Conservation (phyloP, 2,797 vertebrate species). For the Poecilia wingei region DNA sequence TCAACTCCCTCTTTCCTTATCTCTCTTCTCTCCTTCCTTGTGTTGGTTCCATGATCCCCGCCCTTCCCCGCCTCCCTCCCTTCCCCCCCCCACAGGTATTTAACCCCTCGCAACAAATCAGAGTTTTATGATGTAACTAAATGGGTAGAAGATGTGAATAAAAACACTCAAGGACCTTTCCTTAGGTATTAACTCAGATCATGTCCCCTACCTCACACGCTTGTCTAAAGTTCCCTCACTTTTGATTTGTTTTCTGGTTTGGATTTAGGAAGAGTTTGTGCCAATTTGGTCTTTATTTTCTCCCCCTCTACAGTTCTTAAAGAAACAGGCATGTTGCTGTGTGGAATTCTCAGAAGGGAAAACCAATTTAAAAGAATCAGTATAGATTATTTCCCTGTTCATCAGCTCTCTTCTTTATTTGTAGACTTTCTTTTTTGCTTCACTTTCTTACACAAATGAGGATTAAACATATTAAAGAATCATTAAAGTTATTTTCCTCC, state of each 20-base stretch:
- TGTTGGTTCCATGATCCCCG: slow-evolving; percentile 86
- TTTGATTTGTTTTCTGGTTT: slow-evolving; percentile 70
- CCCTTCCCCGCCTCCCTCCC: slow-evolving; percentile 32
- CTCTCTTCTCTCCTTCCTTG: slow-evolving; percentile 84
- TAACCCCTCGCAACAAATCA: slow-evolving; percentile 99
- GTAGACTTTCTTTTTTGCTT: slow-evolving; percentile 38
- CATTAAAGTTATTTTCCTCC: slow-evolving; percentile 25
- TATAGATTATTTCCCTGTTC: slow-evolving; percentile 15
- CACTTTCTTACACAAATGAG: slow-evolving; percentile 24
- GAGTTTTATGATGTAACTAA: slow-evolving; percentile 99
- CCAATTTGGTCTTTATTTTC: slow-evolving; percentile 18
- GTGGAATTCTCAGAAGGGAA: slow-evolving; percentile 26
- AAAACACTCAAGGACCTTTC: slow-evolving; percentile 98
- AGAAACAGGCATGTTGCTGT: slow-evolving; percentile 55
- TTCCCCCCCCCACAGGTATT: slow-evolving; percentile 98
- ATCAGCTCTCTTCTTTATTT: slow-evolving; percentile 45
- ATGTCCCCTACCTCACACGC: slow-evolving; percentile 67
- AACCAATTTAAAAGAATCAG: slow-evolving; percentile 18
- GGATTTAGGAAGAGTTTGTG: slow-evolving; percentile 67
- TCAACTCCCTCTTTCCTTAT: slow-evolving; percentile 71
- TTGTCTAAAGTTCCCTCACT: slow-evolving; percentile 61
- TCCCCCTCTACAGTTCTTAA: slow-evolving; percentile 7
- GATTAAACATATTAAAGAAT: slow-evolving; percentile 6
- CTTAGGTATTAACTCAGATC: slow-evolving; percentile 91
- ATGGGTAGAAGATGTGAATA: slow-evolving; percentile 99